Conservation (phyloP, 1,140 invertebrate species). For the Drosophila murphyi region DNA sequence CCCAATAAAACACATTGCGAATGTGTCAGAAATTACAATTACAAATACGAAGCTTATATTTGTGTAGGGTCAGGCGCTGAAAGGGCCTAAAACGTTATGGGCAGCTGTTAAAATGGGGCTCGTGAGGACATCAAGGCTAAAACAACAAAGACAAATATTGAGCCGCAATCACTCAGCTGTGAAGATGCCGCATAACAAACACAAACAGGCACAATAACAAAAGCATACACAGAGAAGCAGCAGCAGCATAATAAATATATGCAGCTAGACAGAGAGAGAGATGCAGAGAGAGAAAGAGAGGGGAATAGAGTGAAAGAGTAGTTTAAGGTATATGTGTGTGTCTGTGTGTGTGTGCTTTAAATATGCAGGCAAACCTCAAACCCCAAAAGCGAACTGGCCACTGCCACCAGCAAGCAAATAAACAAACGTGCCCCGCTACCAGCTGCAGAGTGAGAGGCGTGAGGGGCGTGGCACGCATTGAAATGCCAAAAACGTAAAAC, state of each 20-base stretch:
- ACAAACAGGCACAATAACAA: conserved; percentile 44
- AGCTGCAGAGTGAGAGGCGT: conserved; percentile 2
- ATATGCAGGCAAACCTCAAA: conserved; percentile 57
- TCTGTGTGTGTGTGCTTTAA: conserved; percentile 50
- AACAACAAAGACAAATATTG: conserved; percentile 73
- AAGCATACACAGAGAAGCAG: conserved; percentile 52
- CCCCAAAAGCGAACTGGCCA: conserved; percentile 40
- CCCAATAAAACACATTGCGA: background rate
- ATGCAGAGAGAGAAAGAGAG: background rate
- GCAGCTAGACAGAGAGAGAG: background rate
- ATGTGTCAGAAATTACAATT: conserved; percentile 57
- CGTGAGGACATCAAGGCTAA: conserved; percentile 26
- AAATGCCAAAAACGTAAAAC: conserved; percentile 76
- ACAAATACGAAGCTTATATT: conserved; percentile 30
- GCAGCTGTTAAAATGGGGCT: background rate
- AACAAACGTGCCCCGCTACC: conserved; percentile 52
- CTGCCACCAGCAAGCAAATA: conserved; percentile 56
- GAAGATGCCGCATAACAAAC: conserved; percentile 73
- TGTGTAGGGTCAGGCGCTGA: conserved; percentile 2
- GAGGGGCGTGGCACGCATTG: conserved; percentile 49
- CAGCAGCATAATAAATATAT: conserved; percentile 38
- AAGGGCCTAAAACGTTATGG: background rate
- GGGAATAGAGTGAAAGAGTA: background rate
- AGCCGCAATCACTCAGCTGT: conserved; percentile 73
- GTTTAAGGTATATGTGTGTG: conserved; percentile 8